A percentile compares a stretch with the other conserved stretches of the same genome.
Conservation (phyloP, 2,888 invertebrate genomes). For the Rotaria socialis region DNA sequence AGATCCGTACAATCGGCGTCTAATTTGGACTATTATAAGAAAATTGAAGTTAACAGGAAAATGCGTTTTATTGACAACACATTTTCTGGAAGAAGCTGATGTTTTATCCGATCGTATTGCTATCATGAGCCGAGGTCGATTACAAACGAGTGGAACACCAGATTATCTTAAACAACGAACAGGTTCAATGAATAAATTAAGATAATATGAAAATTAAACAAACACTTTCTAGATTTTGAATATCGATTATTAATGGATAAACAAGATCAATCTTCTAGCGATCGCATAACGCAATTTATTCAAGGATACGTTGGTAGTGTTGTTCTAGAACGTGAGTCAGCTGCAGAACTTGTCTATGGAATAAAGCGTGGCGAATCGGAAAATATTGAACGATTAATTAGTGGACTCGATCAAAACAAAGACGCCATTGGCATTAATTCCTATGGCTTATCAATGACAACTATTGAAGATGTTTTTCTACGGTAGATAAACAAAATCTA, state of each 20-base stretch:
- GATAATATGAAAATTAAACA: too few relatives aligned
- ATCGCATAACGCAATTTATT: background rate
- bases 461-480: slow-evolving; percentile 33
- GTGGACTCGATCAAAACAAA: background rate
- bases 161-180: slow-evolving; percentile 42
- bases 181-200: slow-evolving; percentile 2
- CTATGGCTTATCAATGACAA: slow-evolving; percentile 24
- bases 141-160: slow-evolving; percentile 43
- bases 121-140: slow-evolving; percentile 44
- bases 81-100: slow-evolving; percentile 47
- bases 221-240: background rate
- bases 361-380: slow-evolving; percentile 7
- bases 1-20: slow-evolving; percentile 20
- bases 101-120: slow-evolving; percentile 45
- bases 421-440: background rate
- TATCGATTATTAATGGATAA: slow-evolving; percentile 32
- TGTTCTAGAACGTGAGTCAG: slow-evolving; percentile 3
- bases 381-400: background rate
- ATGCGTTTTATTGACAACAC: slow-evolving; percentile 44
- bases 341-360: slow-evolving; percentile 29
- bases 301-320: background rate
- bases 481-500: background rate
- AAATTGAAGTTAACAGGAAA: slow-evolving; percentile 39
- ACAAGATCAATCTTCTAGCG: background rate
- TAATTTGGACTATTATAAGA: slow-evolving; percentile 40